phyloP scores from a whole-genome alignment of 2,888 invertebrate genomes.

The Tipula lateralis region DNA sequence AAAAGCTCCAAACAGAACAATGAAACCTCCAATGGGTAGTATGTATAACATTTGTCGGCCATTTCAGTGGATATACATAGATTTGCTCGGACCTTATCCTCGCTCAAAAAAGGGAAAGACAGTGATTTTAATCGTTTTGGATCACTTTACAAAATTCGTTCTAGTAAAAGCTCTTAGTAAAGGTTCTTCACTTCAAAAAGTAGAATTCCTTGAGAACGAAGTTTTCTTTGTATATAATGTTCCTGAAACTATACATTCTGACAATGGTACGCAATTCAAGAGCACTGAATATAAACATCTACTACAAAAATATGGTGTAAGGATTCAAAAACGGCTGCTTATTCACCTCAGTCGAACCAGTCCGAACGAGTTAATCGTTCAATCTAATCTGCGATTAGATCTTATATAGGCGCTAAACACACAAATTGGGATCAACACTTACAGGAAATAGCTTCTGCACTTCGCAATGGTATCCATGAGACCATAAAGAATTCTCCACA shows the following conservation, averaged over 20 bases:
- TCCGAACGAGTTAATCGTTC: no score
- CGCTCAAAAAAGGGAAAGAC: not conserved
- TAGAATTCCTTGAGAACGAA: not conserved
- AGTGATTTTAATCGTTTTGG: not conserved
- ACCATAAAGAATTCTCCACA: not conserved
- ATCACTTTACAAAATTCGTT: no score
- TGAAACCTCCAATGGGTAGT: no score
- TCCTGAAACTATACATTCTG: no score
- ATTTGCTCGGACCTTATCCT: not conserved
- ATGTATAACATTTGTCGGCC: no score
- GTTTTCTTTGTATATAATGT: no score
- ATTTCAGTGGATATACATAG: no score
- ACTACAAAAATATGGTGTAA: not conserved
- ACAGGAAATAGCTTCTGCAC: no score
- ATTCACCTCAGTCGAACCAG: not conserved
- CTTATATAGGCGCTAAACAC: not conserved
- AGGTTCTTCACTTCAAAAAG: not conserved
- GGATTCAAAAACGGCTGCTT: no score
- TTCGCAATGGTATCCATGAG: no score
- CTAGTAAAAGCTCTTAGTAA: not conserved
- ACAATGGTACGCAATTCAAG: not conserved
- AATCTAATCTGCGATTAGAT: no score
- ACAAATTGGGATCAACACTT: not conserved
- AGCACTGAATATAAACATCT: not conserved
- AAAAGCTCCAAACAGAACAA: no score